Conservation (phyloP, 2,888 invertebrate species). For the Tricholauxania praeusta region DNA sequence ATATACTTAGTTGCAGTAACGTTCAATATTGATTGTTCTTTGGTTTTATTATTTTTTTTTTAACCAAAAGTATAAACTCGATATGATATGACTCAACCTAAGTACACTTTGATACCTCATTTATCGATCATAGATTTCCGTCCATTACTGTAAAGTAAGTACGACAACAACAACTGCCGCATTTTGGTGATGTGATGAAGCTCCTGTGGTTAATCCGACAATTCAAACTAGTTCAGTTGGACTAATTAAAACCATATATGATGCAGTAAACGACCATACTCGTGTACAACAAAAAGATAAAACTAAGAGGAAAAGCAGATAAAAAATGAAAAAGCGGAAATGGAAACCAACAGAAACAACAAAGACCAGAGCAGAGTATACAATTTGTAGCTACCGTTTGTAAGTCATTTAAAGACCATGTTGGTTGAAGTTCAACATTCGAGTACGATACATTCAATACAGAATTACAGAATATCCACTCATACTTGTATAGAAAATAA, state of each 20-base stretch:
- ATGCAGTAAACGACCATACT: constrained; percentile 33
- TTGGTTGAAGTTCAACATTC: too few relatives aligned
- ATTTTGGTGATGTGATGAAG: constrained; percentile 13
- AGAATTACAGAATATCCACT: too few relatives aligned
- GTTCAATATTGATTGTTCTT: too few relatives aligned
- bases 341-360: constrained; percentile 29
- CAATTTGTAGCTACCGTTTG: constrained; percentile 14
- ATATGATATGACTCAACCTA: too few relatives aligned
- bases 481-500: not conserved
- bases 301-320: too few relatives aligned
- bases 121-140: too few relatives aligned
- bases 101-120: too few relatives aligned
- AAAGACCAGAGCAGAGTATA: constrained; percentile 28
- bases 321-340: constrained; percentile 26
- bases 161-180: not conserved
- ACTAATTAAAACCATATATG: constrained; percentile 62
- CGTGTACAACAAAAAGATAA: too few relatives aligned
- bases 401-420: constrained; percentile 13
- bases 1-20: too few relatives aligned
- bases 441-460: too few relatives aligned
- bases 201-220: constrained; percentile 43
- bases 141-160: not conserved
- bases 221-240: constrained; percentile 56
- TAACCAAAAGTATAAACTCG: too few relatives aligned
- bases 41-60: too few relatives aligned